Percentiles rank a stretch among this genome's conserved stretches.
Evolutionary conservation across 2,888 invertebrate species (phyloP).

Genomic region (Scaptomyza flava): DNA sequence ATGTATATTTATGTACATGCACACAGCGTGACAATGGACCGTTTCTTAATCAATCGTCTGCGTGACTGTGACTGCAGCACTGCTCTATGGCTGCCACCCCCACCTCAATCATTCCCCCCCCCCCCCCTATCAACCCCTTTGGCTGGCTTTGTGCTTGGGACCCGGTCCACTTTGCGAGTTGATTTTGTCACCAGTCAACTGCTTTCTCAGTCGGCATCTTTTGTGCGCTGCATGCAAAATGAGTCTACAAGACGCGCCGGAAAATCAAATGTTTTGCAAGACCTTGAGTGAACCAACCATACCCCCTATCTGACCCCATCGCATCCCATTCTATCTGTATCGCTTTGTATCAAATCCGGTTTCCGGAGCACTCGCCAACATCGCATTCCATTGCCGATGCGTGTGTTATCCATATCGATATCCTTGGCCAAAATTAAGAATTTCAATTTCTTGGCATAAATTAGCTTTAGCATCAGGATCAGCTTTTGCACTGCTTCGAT

Average conservation of each 20-base stretch:
- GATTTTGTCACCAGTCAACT: conserved; percentile 31
- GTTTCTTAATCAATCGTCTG: conserved; percentile 75
- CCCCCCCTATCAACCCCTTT: neutral
- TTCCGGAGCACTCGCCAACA: conserved; percentile 59
- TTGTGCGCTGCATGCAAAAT: conserved; percentile 77
- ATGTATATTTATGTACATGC: conserved; percentile 4
- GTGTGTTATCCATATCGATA: conserved; percentile 58
- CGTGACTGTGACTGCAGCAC: conserved; percentile 56
- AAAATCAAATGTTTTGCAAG: conserved; percentile 71
- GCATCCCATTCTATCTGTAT: neutral
- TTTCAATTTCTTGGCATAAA: conserved; percentile 43
- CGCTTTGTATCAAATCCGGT: conserved; percentile 56
- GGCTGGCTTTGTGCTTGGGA: conserved; percentile 21
- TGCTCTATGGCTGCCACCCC: neutral
- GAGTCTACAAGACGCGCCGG: conserved; percentile 51
- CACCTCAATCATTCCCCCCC: neutral
- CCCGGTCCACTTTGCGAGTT: conserved; percentile 32
- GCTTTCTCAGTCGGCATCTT: conserved; percentile 23
- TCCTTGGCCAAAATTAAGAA: conserved; percentile 34
- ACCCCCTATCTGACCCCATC: neutral
- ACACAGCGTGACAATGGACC: conserved; percentile 71
- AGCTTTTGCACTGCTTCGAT: neutral
- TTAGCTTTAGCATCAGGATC: conserved; percentile 4
- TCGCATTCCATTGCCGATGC: conserved; percentile 56
- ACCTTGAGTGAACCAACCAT: conserved; percentile 54